Evolutionary conservation across 2,797 vertebrate genomes (phyloP), one percentile per base, ranked within the genome.

Genomic region (Podargus strigoides): DNA sequence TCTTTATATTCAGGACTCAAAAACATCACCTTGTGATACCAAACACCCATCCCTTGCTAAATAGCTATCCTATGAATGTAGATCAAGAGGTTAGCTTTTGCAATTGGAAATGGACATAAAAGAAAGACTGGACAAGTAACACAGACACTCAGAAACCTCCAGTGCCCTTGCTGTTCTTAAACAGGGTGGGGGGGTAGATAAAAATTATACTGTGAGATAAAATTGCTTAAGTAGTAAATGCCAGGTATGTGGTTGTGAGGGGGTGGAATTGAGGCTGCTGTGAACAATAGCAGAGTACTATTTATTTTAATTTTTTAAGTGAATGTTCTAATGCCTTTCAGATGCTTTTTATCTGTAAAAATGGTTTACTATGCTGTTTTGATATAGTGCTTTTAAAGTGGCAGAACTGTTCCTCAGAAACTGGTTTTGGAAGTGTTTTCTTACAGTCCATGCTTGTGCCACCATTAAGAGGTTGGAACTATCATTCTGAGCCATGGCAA

Each of bases 111-210:
- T 32, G 41, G 20, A 20, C 23, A 20, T 30, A n/a, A 39, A 59
- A 41, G 36, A 44, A 10, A 18, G 42, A 36, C 39, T 73, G 37
- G 10, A 41, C 24, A 56, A 62, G 59, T 77, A 77, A n/a, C 13
- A 20, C 52, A 13, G 17, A 68, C 20, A 23, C 49, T 67, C 23
- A 23, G 34, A 77, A 78, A 36, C 23, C n/a, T 37, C 42, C 30
- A 56, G 34, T 34, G 63, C 19, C 28, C 26, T 52, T 62, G 12
- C 11, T 55, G 8, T 28, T 49, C n/a, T 73, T 50, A 26, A 52
- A 55, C 1, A 14, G 23, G 5, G 21, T 17, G 2, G 2, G 15
- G 20, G 4, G 7, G 6, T 30, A 50, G 46, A 28, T 30, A 37
- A 72, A 26, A 56, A 32, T 27, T 53, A 23, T 2, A 16, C 8